Evolutionary conservation across 2,797 vertebrate species (phyloP).

Genomic region (Saxicola maurus): DNA sequence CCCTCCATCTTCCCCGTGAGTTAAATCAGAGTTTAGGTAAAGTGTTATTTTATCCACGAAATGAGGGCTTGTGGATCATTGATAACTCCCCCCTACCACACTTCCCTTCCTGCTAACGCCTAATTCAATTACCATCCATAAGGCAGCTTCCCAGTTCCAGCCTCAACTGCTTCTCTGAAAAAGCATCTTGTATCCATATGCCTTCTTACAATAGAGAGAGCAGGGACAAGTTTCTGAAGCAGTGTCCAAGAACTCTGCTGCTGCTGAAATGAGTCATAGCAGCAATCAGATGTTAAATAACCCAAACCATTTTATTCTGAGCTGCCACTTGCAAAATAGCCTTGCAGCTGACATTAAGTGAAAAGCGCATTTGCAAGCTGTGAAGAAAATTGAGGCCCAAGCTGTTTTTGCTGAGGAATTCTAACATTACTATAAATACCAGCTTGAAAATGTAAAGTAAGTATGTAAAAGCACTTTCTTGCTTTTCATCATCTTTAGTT

Average conservation of each 20-base stretch:
- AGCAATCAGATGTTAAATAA: neutral
- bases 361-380: neutral
- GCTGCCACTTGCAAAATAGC: neutral
- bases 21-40: neutral
- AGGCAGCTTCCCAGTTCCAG: neutral
- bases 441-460: neutral
- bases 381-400: neutral
- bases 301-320: neutral
- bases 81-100: accelerated
- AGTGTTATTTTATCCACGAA: neutral
- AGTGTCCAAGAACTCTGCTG: neutral
- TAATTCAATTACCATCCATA: neutral
- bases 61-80: neutral
- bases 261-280: neutral
- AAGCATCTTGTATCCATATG: neutral
- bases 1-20: accelerated
- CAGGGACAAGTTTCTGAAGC: neutral
- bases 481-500: neutral
- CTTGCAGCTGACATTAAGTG: neutral
- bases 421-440: neutral
- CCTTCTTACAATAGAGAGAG: neutral
- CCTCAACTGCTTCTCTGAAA: neutral
- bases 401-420: neutral
- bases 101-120: too few species aligned
- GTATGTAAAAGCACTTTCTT: neutral